Evolutionary conservation across 2,797 vertebrate genomes (phyloP).

Genomic region (Ceryle rudis): DNA sequence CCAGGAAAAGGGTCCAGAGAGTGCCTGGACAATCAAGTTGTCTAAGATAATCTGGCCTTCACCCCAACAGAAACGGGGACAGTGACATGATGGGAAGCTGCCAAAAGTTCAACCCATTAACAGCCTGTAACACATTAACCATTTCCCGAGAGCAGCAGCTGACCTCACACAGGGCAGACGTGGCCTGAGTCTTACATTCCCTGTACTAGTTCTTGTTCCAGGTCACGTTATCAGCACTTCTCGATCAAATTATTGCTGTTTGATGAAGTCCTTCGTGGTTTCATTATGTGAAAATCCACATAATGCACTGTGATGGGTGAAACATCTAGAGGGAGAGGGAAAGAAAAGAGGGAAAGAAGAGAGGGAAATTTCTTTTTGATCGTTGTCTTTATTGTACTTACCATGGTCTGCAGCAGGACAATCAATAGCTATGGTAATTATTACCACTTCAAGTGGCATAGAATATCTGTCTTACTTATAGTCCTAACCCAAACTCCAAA

Average conservation of each 20-base stretch:
- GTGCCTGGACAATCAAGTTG: neutral
- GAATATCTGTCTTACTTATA: neutral
- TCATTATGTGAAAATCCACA: neutral
- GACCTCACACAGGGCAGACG: neutral
- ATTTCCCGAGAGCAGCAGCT: neutral
- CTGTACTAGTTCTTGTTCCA: neutral
- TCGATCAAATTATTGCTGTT: neutral
- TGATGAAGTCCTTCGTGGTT: neutral
- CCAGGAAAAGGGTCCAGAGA: neutral
- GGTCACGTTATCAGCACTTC: neutral
- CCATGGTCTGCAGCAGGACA: neutral
- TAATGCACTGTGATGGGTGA: neutral
- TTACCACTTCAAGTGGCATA: neutral
- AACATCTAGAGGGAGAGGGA: no score
- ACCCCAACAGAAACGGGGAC: slow-evolving; percentile 25
- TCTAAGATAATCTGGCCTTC: slow-evolving; percentile 39
- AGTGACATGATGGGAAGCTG: slow-evolving; percentile 16
- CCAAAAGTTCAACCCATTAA: slow-evolving; percentile 50
- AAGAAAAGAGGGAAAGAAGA: no score
- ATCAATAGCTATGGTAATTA: slow-evolving; percentile 54
- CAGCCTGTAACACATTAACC: slow-evolving; percentile 64
- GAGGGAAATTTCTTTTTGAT: neutral
- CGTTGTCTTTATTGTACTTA: neutral
- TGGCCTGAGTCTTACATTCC: neutral
- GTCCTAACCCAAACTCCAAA: neutral